These are phyloP conservation scores for Boleophthalmus pectinirostris DNA, from an alignment of 2,113 vertebrate species.

Conservation along the genomic window DNA sequence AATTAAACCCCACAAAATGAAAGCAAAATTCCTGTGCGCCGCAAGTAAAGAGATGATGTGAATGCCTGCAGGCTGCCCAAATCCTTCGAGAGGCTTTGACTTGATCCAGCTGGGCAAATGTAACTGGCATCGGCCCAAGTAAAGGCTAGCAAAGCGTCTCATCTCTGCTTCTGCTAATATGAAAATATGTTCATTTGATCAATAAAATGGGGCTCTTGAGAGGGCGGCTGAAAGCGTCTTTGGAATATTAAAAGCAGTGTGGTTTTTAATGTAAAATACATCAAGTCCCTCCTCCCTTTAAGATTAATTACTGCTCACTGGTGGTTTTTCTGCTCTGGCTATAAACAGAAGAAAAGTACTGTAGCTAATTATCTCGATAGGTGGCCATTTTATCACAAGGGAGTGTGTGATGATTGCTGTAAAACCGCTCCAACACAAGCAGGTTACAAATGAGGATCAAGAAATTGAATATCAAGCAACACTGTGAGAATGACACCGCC, in stretches of 20 bases:
- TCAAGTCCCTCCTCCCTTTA: slow-evolving; percentile 37
- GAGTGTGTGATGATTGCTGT: slow-evolving; percentile 51
- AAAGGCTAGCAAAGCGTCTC: slow-evolving; percentile 11
- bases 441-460: slow-evolving; percentile 48
- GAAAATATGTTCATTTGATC: slow-evolving; percentile 59
- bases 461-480: slow-evolving; percentile 21
- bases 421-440: slow-evolving; percentile 39
- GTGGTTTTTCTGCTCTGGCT: slow-evolving; percentile 37
- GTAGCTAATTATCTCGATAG: slow-evolving; percentile 64
- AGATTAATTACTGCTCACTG: slow-evolving; percentile 62
- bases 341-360: slow-evolving; percentile 58
- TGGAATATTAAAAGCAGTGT: slow-evolving; percentile 19
- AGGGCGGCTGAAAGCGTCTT: slow-evolving; percentile 29
- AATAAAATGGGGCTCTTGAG: slow-evolving; percentile 39
- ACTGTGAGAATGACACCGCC: slow-evolving; percentile 10
- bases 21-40: slow-evolving; percentile 19
- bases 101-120: slow-evolving; percentile 48
- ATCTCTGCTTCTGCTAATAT: slow-evolving; percentile 37
- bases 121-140: slow-evolving; percentile 24
- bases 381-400: slow-evolving; percentile 60
- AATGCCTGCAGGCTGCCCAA: slow-evolving; percentile 46
- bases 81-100: slow-evolving; percentile 28
- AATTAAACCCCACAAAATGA: slow-evolving; percentile 22
- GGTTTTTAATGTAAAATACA: slow-evolving; percentile 36
- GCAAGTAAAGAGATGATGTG: slow-evolving; percentile 19